A percentile compares a stretch with the other conserved stretches of the same genome.
Conservation (phyloP, 2,888 invertebrate genomes). For the Tachina grossa region DNA sequence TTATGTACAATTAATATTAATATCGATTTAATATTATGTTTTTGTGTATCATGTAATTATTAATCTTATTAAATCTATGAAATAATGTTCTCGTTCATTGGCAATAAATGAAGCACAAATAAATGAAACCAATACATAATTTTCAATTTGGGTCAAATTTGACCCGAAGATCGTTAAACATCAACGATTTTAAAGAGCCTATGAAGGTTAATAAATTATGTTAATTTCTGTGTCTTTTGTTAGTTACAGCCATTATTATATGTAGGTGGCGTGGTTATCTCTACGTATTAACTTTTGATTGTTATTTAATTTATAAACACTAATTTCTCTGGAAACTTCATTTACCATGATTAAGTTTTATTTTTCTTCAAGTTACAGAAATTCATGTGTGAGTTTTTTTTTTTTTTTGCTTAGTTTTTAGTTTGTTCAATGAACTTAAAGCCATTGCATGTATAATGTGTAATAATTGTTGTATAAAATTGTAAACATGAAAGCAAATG, state of each 20-base stretch:
- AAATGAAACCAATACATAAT: too few species aligned
- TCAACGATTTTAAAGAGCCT: too few species aligned
- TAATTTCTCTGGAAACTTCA: conserved; percentile 50
- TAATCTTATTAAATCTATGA: too few species aligned
- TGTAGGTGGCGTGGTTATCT: conserved; percentile 62
- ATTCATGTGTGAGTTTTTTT: conserved; percentile 18
- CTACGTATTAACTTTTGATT: conserved; percentile 40
- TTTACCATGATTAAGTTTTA: conserved; percentile 16
- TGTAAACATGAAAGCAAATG: conserved; percentile 32
- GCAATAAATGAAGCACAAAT: too few species aligned
- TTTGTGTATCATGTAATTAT: too few species aligned
- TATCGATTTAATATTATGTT: too few species aligned
- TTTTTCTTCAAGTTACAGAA: neutral
- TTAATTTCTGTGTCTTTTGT: conserved; percentile 34
- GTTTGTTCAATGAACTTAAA: conserved; percentile 72
- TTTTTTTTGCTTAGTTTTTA: conserved; percentile 41
- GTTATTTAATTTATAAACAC: conserved; percentile 48
- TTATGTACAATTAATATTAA: too few species aligned
- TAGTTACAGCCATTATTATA: neutral
- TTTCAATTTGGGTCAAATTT: too few species aligned
- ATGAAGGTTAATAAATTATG: conserved; percentile 63
- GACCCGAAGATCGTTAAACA: too few species aligned
- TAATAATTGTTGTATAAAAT: conserved; percentile 62
- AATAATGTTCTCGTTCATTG: too few species aligned
- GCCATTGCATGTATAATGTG: conserved; percentile 68